phyloP scores from a whole-genome alignment of 2,888 invertebrate genomes.

The Lasioglossum lativentre region DNA sequence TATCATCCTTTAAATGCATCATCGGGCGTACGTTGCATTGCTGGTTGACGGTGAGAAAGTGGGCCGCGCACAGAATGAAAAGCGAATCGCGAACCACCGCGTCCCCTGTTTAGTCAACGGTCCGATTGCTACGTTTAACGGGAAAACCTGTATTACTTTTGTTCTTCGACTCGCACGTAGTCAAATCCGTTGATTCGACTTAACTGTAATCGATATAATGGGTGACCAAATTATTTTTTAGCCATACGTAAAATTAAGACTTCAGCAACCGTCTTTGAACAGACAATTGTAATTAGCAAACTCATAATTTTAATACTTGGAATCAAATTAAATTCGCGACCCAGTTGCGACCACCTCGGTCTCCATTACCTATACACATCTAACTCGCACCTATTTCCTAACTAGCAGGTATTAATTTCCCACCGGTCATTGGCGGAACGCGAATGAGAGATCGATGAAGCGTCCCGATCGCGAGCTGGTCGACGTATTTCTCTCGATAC shows the following conservation, averaged over 20 bases:
- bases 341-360: not conserved
- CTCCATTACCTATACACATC: not conserved
- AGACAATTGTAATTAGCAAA: not conserved
- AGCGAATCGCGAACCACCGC: not conserved
- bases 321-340: not conserved
- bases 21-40: not conserved
- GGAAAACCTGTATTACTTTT: conserved; percentile 12
- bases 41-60: conserved; percentile 1
- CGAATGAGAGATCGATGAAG: not conserved
- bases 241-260: not conserved
- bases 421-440: not conserved
- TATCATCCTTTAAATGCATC: not conserved
- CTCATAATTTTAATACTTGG: not conserved
- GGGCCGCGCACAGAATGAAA: conserved; percentile 1
- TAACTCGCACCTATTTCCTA: not conserved
- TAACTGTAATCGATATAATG: not conserved
- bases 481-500: not conserved
- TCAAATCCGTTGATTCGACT: not conserved
- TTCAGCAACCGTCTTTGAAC: not conserved
- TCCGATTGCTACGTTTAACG: not conserved
- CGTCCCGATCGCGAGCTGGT: not conserved
- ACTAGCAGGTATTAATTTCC: not conserved
- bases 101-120: conserved; percentile 7
- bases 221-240: not conserved
- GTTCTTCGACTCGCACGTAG: not conserved